Conservation (phyloP, 2,888 invertebrate species). For the Oscheius sp. region DNA sequence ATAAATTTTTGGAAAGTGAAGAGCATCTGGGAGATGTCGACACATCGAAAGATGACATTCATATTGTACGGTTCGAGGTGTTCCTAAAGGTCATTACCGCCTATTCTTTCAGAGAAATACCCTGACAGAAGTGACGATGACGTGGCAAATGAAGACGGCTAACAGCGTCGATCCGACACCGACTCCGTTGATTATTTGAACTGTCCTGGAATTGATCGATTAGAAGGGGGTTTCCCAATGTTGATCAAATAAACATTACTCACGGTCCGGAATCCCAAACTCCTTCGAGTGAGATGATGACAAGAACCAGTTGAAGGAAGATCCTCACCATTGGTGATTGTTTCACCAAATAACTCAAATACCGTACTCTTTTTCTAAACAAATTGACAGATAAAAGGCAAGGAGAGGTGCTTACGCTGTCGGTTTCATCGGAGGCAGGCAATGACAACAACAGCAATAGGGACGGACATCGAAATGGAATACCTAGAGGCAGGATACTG, state of each 20-base stretch:
- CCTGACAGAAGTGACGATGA: conserved; percentile 32
- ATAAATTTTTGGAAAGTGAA: conserved; percentile 43
- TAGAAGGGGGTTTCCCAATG: background rate
- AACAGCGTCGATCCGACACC: conserved; percentile 39
- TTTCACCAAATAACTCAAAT: conserved; percentile 32
- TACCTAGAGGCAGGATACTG: conserved; percentile 21
- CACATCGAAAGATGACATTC: conserved; percentile 40
- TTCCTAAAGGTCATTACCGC: conserved; percentile 35
- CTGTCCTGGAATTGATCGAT: conserved; percentile 28
- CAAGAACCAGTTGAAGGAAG: conserved; percentile 37
- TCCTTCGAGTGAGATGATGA: conserved; percentile 36
- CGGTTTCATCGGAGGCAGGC: conserved; percentile 34
- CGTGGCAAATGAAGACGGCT: conserved; percentile 39
- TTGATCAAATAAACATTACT: conserved; percentile 27
- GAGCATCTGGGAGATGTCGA: conserved; percentile 38
- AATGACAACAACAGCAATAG: conserved; percentile 41
- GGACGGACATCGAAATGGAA: conserved; percentile 37
- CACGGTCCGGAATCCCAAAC: conserved; percentile 34
- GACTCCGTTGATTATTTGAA: conserved; percentile 41
- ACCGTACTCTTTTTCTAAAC: conserved; percentile 31
- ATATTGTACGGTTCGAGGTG: conserved; percentile 39
- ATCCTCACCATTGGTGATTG: conserved; percentile 40
- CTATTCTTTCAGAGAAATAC: no score
- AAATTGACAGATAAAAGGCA: background rate
- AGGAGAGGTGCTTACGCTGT: conserved; percentile 30